Evolutionary conservation across 2,888 invertebrate genomes (phyloP), one percentile per base, ranked within the genome.

Genomic region (Oscheius myriophilus): DNA sequence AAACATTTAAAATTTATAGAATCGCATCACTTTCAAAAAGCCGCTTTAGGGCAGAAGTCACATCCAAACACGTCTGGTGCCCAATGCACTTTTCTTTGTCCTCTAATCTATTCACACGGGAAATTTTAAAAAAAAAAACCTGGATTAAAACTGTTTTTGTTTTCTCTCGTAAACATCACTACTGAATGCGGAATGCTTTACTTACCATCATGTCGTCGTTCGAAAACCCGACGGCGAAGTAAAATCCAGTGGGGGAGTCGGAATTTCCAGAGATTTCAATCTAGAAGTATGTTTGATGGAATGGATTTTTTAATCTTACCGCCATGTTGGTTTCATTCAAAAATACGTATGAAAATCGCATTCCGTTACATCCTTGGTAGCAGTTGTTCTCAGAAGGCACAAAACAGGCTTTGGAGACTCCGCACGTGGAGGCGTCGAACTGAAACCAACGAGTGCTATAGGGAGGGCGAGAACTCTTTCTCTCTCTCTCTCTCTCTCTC

Each of bases 361-460:
- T 65, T 18, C 64, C 64, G 43, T 54, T 65, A 18, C 64, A 65
- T 7, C 64, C 64, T 52, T 41, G 45, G 26, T 65, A 65, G n/a
- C 64, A 65, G 23, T 65, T 61, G 11, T 33, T 49, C 46, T 61
- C 11, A n/a, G 26, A 45, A 14, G 64, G 64, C 6, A 55, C 14
- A 33, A 65, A 65, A 43, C 64, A 65, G 6, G 54, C 64, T 33
- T 65, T 65, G 6, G 42, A 25, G 18, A 54, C 25, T 18, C 41
- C 53, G 53, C 64, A 65, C 16, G 53, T 53, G 18, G 18, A 26
- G 1, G 46, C 0, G 46, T 61, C 39, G 23, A 58, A 58, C 58
- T 58, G 25, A 43, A 58, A 39, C 3, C 16, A 2, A 58, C 33
- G 9, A 95, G 69, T 42, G 23, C 45, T 42, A 46, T 57, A 18